Evolutionary conservation across 2,888 invertebrate genomes (phyloP), one percentile per base, ranked within the genome.

Genomic region (Lithosia quadra): DNA sequence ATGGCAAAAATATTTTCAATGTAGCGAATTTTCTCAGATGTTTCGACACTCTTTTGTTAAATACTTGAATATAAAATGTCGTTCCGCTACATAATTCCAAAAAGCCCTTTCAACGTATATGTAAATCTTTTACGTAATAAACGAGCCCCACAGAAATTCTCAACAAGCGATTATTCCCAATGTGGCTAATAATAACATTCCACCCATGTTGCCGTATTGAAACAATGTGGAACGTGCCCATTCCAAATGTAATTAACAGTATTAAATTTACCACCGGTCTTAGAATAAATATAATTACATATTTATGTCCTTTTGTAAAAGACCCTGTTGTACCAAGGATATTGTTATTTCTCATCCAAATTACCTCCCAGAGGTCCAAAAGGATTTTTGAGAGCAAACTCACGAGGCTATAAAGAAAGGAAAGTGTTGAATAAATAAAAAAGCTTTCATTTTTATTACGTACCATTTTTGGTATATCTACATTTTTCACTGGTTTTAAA

Each of bases 381-480:
- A 82, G 74, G 80, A 82, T 82, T 82, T 77, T 76, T 74, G 71
- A 72, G 68, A 76, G 75, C 71, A 78, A 76, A 81, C 76, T 82
- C 78, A 73, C 74, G 71, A 53, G 28, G 69, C 72, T 62, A 73
- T 82, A 80, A 80, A 81, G 82, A 78, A 78, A 76, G 63, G 65
- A 70, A 71, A 78, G 80, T 74, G 72, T 76, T 81, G 76, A 81
- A 81, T 81, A 81, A 81, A 78, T 80, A 81, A 81, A 80, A 79
- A 76, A 66, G 75, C 78, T 78, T 74, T 80, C 75, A 80, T 78
- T 81, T 82, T 82, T 81, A 81, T 82, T 82, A 69, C 75, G 69
- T 71, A 74, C 69, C 71, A 72, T 80, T 82, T 81, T 78, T 76
- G 75, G 74, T 68, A 68, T 69, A 68, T 66, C 57, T 66, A 70